Conservation (phyloP, 1,140 invertebrate genomes). For the Wasmannia auropunctata region DNA sequence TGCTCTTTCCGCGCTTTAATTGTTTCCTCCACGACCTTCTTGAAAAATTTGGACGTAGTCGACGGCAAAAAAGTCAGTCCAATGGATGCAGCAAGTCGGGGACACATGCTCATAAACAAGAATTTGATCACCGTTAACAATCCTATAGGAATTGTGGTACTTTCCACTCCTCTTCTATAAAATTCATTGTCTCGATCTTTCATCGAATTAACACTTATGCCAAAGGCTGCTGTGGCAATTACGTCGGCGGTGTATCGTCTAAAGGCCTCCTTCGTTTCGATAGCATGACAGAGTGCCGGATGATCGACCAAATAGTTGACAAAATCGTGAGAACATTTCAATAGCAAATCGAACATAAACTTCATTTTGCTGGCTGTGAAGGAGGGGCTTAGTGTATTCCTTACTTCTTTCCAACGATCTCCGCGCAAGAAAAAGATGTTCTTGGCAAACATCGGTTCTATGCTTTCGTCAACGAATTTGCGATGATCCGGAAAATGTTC, state of each 20-base stretch:
- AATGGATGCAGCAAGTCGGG: neutral
- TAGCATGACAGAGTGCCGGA: too few relatives aligned
- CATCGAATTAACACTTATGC: slow-evolving; percentile 61
- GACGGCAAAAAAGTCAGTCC: neutral
- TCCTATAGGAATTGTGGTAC: neutral
- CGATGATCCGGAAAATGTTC: too few relatives aligned
- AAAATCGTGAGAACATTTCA: too few relatives aligned
- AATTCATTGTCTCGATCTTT: slow-evolving; percentile 58
- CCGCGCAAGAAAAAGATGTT: slow-evolving; percentile 14
- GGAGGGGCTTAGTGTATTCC: slow-evolving; percentile 80
- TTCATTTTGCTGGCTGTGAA: slow-evolving; percentile 85
- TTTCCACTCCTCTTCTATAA: slow-evolving; percentile 5
- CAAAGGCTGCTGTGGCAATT: slow-evolving; percentile 61
- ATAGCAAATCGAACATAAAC: too few relatives aligned
- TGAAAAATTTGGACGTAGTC: neutral
- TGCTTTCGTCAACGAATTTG: neutral
- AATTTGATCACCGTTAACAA: neutral
- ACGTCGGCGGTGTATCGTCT: too few relatives aligned
- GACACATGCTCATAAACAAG: neutral
- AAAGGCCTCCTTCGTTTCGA: too few relatives aligned
- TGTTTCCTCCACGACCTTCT: neutral
- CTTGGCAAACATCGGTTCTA: neutral
- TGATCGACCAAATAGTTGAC: too few relatives aligned
- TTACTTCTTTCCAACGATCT: too few relatives aligned
- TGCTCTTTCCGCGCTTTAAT: neutral